Percentiles rank a stretch among this genome's conserved stretches.
These are phyloP conservation scores for Clusia tigrina DNA, from an alignment of 2,888 invertebrate species.

Conservation along the genomic window DNA sequence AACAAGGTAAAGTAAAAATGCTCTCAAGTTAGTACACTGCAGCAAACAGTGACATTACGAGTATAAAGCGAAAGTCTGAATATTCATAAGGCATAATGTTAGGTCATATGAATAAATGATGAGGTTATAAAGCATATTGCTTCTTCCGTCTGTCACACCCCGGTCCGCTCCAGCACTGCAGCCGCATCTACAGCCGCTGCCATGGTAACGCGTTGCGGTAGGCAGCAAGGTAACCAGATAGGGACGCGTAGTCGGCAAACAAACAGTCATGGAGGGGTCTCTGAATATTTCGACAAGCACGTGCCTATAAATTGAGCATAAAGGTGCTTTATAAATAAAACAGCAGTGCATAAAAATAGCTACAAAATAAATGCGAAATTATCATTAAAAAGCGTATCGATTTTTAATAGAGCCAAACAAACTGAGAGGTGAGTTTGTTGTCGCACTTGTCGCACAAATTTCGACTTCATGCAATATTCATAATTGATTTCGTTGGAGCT, in stretches of 20 bases:
- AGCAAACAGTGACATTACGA: background rate
- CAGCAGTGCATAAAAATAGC: background rate
- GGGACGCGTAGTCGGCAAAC: background rate
- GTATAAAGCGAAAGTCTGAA: background rate
- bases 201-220: background rate
- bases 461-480: too few relatives aligned
- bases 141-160: background rate
- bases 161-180: background rate
- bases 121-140: slow-evolving; percentile 12
- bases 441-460: too few relatives aligned
- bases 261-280: background rate
- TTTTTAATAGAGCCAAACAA: too few relatives aligned
- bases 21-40: too few relatives aligned
- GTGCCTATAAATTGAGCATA: background rate
- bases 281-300: too few relatives aligned
- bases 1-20: background rate
- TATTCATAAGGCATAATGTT: slow-evolving; percentile 6
- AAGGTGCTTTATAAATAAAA: background rate
- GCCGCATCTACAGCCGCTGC: background rate
- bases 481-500: too few relatives aligned
- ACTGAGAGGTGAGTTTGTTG: too few relatives aligned
- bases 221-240: background rate
- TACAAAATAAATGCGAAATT: too few relatives aligned
- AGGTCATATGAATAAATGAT: slow-evolving; percentile 8
- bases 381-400: background rate